Evolutionary conservation across 2,888 invertebrate genomes (phyloP).

Genomic region (Chymomyza amoena): DNA sequence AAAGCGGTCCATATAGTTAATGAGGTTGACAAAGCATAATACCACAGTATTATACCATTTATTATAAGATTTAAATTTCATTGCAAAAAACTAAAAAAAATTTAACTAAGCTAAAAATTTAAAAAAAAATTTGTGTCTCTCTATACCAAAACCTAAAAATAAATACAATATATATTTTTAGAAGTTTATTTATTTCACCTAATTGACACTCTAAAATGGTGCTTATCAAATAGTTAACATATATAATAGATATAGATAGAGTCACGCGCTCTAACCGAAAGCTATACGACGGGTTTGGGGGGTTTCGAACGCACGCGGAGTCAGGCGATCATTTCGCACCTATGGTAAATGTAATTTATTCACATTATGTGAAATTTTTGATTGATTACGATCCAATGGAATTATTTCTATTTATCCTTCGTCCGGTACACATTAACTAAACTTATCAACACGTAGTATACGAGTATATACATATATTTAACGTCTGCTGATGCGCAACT

Average conservation of each 20-base stretch:
- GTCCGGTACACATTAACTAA: not conserved
- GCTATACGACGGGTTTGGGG: not conserved
- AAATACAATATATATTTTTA: not conserved
- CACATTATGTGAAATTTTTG: not conserved
- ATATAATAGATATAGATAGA: too few relatives aligned
- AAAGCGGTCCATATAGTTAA: not conserved
- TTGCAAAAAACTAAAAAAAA: too few relatives aligned
- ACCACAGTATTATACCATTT: not conserved
- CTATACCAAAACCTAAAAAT: too few relatives aligned
- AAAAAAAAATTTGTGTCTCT: too few relatives aligned
- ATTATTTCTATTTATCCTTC: not conserved
- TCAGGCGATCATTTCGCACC: not conserved
- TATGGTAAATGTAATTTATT: not conserved
- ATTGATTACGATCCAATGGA: not conserved
- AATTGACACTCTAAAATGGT: not conserved
- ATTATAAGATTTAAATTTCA: not conserved
- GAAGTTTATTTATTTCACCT: not conserved
- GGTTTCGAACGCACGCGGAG: not conserved
- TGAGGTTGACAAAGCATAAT: not conserved
- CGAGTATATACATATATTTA: slow-evolving; percentile 1
- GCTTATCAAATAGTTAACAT: not conserved
- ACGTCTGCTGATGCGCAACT: not conserved
- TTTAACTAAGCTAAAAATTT: too few relatives aligned
- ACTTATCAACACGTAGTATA: slow-evolving; percentile 26
- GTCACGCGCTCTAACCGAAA: not conserved